Conservation (phyloP, 1,140 invertebrate species). For the Aricia agestis region DNA sequence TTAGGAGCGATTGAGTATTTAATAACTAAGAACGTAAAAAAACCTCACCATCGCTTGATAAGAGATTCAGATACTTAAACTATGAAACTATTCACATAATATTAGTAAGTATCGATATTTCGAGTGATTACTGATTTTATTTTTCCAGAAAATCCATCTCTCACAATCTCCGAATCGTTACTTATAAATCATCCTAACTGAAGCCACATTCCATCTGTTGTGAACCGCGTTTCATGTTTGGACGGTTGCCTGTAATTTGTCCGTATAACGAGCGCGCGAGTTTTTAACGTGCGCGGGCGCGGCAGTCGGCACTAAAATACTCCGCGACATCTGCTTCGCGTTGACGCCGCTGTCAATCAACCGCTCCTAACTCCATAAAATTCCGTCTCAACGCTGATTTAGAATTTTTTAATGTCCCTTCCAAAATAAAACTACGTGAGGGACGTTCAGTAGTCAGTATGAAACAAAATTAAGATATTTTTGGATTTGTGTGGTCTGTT, state of each 20-base stretch:
- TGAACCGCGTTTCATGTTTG: neutral
- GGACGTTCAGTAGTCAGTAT: neutral
- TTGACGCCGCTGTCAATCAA: constrained; percentile 11
- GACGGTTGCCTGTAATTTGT: constrained; percentile 10
- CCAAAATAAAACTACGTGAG: neutral
- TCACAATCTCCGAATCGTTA: too few relatives aligned
- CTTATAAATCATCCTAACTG: too few relatives aligned
- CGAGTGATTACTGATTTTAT: too few relatives aligned
- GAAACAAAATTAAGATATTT: too few relatives aligned
- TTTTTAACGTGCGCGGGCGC: neutral
- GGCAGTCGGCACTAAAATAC: constrained; percentile 6
- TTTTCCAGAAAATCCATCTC: too few relatives aligned
- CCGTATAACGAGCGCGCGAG: constrained; percentile 2
- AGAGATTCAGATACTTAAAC: too few relatives aligned
- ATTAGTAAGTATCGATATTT: too few relatives aligned
- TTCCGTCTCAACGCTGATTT: neutral
- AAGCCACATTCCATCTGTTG: neutral
- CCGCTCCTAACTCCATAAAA: neutral
- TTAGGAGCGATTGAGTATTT: too few relatives aligned
- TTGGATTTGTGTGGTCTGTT: too few relatives aligned
- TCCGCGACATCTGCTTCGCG: constrained; percentile 17
- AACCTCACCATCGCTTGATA: too few relatives aligned
- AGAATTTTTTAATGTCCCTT: neutral
- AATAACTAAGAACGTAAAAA: too few relatives aligned
- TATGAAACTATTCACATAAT: too few relatives aligned